A percentile compares a stretch with the other conserved stretches of the same genome.
These are phyloP conservation scores for Thaleichthys pacificus DNA, from an alignment of 2,797 vertebrate species.

Conservation along the genomic window DNA sequence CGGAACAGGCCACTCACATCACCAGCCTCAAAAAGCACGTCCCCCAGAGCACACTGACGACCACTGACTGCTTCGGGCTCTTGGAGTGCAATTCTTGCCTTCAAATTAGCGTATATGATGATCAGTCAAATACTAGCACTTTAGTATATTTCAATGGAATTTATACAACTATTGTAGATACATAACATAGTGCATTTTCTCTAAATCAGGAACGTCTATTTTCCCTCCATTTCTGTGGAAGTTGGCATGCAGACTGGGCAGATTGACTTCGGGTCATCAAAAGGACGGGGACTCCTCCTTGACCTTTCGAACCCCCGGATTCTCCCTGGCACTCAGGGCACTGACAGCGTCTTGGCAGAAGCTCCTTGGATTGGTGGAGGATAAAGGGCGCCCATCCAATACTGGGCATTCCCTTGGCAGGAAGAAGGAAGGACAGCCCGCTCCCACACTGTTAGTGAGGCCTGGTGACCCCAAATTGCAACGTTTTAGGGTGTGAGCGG, in stretches of 20 bases:
- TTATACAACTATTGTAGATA: too few species aligned
- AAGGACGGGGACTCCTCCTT: conserved; percentile 38
- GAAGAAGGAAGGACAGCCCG: conserved; percentile 6
- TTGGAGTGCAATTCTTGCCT: too few species aligned
- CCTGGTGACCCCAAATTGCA: background rate
- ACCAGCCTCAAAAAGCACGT: too few species aligned
- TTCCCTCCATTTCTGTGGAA: background rate
- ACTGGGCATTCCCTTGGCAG: conserved; percentile 44
- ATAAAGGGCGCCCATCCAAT: conserved; percentile 27
- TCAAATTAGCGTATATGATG: too few species aligned
- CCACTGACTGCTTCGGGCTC: too few species aligned
- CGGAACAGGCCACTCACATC: background rate
- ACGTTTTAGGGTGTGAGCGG: too few species aligned
- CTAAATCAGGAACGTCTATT: background rate
- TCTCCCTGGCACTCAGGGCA: conserved; percentile 47
- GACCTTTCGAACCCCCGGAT: conserved; percentile 64
- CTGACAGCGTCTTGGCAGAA: conserved; percentile 38
- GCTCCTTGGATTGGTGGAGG: conserved; percentile 29
- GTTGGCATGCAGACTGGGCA: conserved; percentile 10
- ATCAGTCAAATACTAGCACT: too few species aligned
- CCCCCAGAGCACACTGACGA: too few species aligned
- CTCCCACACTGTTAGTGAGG: background rate
- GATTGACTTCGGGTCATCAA: background rate
- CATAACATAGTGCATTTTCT: background rate
- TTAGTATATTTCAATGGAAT: too few species aligned